phyloP scores from a whole-genome alignment of 2,113 vertebrate species.

The Pluvialis apricaria region DNA sequence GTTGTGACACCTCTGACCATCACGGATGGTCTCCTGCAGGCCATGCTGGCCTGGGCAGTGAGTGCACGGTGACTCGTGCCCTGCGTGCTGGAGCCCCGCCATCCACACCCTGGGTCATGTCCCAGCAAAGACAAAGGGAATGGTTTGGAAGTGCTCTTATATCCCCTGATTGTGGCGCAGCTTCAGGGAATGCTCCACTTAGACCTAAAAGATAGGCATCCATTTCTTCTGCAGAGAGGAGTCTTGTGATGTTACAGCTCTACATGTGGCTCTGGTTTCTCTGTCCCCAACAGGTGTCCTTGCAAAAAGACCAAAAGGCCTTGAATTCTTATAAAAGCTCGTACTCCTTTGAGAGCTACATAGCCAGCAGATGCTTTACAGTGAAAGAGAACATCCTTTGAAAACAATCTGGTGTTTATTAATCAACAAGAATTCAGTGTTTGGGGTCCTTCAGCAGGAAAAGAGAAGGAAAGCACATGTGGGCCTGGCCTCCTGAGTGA shows the following conservation, averaged over 20 bases:
- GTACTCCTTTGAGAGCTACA: not conserved
- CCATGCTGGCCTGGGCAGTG: not conserved
- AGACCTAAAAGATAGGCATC: not conserved
- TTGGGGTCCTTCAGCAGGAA: not conserved
- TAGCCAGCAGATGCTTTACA: conserved; percentile 39
- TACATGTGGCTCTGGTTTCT: conserved; percentile 18
- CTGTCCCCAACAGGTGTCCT: not conserved
- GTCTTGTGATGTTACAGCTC: not conserved
- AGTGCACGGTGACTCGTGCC: not conserved
- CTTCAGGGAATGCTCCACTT: not conserved
- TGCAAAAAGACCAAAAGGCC: conserved; percentile 1
- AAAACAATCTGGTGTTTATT: conserved; percentile 62
- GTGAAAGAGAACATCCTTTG: conserved; percentile 44
- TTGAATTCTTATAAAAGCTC: not conserved
- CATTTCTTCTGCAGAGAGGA: not conserved
- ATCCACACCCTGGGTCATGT: not conserved
- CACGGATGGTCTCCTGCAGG: not conserved
- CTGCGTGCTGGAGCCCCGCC: not conserved
- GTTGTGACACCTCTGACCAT: not conserved
- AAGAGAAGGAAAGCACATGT: conserved; percentile 22
- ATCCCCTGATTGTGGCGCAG: not conserved
- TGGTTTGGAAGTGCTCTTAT: not conserved
- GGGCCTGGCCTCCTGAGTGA: conserved; percentile 13
- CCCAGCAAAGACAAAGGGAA: not conserved
- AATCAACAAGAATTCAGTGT: conserved; percentile 40